A percentile compares a stretch with the other conserved stretches of the same genome.
Conservation (phyloP, 2,113 vertebrate species). For the Trogon melanurus region DNA sequence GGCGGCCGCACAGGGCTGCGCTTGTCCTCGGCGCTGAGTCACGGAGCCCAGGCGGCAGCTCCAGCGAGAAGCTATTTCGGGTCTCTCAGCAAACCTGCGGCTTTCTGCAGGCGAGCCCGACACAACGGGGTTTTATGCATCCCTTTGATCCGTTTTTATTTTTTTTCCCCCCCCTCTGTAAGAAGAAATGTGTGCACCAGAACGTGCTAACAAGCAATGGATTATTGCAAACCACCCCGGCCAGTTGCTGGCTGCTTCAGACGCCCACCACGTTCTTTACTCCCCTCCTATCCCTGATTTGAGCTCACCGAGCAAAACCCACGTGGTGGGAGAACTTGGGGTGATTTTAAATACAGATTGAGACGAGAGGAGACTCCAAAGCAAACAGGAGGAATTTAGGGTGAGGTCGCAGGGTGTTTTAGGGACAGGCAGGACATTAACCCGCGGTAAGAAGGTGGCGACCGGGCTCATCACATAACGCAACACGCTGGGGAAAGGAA, state of each 20-base stretch:
- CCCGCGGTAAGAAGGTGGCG: background rate
- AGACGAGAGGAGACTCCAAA: background rate
- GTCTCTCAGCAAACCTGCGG: background rate
- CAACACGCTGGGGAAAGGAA: background rate
- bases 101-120: background rate
- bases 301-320: background rate
- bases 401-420: background rate
- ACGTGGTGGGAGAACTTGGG: background rate
- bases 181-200: background rate
- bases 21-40: background rate
- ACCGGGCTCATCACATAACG: background rate
- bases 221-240: background rate
- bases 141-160: background rate
- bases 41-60: background rate
- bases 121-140: background rate
- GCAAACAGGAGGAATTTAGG: background rate
- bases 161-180: rapidly evolving
- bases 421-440: background rate
- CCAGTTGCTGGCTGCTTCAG: background rate
- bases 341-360: background rate
- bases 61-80: background rate
- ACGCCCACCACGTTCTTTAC: rapidly evolving
- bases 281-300: background rate
- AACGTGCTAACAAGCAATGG: background rate
- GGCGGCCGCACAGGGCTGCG: background rate